Base-by-base conservation (phyloP, 2,797 vertebrate genomes). In the Gambusia yucatana region DNA sequence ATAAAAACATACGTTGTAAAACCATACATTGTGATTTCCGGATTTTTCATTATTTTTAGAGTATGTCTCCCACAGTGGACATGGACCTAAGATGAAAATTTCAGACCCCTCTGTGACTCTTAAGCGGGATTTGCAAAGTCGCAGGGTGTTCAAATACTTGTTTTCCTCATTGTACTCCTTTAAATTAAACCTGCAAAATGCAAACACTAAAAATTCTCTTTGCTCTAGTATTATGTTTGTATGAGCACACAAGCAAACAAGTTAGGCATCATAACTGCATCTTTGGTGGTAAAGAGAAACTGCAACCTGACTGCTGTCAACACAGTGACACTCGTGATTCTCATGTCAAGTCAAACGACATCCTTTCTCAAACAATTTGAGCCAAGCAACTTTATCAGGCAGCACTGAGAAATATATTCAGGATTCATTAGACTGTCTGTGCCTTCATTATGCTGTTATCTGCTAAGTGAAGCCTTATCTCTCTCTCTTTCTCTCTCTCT, bases 391-490 rank as follows among this genome's bases (percentile, higher is more conserved):
- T 85, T 88, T 82, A 83, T 92, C 87, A 69, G 78, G 39, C 82
- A 22, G 47, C 6, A 81, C 80, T 76, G 77, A 88, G 85, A 86
- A 88, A 90, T 80, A 89, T 86, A 91, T 80, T 80, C 76, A 77
- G 82, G 88, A 88, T 89, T 92, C 92, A 92, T 92, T 89, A 90
- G 88, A 69, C 81, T 80, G 87, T 78, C 88, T 86, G 82, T 82
- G 81, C 89, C 82, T 91, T 91, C 86, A 91, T 93, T 92, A 93
- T 90, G 77, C 83, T 81, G 84, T 89, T 92, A 92, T 93, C 92
- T 88, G 78, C 72, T 76, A 84, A 88, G 89, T 59, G 79, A 91
- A 79, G 87, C 84, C 77, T 70, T 70, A 43, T 90, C 90, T 93
- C 47, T 82, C 41, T 90, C 89, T 84, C 65, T 77, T 44, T 82